A percentile compares a stretch with the other conserved stretches of the same genome.
Evolutionary conservation across 2,113 vertebrate species (phyloP).

Genomic region (Salvelinus alpinus): DNA sequence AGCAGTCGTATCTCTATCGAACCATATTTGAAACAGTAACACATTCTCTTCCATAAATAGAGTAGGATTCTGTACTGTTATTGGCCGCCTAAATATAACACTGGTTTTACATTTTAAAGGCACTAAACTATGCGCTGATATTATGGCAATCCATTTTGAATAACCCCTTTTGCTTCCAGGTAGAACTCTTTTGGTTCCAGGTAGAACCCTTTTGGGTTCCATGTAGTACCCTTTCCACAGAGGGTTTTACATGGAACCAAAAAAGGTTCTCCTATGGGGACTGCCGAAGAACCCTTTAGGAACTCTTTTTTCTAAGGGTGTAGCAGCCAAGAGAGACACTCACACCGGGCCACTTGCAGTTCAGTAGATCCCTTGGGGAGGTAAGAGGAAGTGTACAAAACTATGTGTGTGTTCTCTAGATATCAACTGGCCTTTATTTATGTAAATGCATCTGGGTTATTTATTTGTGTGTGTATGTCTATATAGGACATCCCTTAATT

Average conservation of each 20-base stretch:
- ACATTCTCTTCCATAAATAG: not conserved
- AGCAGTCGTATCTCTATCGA: not conserved
- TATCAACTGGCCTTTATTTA: not conserved
- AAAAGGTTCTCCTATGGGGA: too few species aligned
- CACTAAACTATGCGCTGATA: not conserved
- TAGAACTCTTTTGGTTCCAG: too few species aligned
- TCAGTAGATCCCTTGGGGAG: not conserved
- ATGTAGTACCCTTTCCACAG: too few species aligned
- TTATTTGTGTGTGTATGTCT: not conserved
- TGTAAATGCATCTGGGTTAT: not conserved
- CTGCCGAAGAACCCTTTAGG: too few species aligned
- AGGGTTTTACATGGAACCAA: too few species aligned
- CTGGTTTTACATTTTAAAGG: not conserved
- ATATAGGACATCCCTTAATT: slow-evolving; percentile 33
- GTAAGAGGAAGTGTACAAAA: not conserved
- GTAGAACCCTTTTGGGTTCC: too few species aligned
- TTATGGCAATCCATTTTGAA: not conserved
- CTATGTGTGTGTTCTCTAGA: not conserved
- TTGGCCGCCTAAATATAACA: not conserved
- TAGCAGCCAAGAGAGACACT: not conserved
- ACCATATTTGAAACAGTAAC: not conserved
- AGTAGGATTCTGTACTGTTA: not conserved
- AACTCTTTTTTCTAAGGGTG: not conserved
- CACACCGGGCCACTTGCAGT: not conserved
- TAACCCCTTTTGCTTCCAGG: too few species aligned